phyloP scores from a whole-genome alignment of 2,888 invertebrate genomes.

The Tryphoninae sp. region DNA sequence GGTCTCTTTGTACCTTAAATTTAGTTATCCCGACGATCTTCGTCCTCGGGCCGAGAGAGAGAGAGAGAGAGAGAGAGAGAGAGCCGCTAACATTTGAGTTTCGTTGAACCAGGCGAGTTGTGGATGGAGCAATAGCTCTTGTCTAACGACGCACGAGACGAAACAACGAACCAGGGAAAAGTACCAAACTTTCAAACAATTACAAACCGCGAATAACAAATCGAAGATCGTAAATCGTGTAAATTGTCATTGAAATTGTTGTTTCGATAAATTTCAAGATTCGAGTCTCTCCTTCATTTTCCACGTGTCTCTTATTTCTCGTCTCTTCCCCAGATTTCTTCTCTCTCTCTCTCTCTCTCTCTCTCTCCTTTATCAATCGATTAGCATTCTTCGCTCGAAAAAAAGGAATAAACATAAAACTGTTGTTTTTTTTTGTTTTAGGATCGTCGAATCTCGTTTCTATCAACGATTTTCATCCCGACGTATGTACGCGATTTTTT shows the following conservation, averaged over 20 bases:
- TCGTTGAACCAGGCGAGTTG: constrained; percentile 3
- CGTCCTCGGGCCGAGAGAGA: constrained; percentile 60
- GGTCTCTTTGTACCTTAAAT: constrained; percentile 79
- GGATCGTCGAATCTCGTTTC: not conserved
- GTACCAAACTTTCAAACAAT: not conserved
- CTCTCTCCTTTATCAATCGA: not conserved
- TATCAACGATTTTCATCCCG: not conserved
- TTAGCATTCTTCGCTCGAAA: too few species aligned
- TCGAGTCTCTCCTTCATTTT: too few species aligned
- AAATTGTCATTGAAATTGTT: too few species aligned
- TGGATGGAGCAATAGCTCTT: not conserved
- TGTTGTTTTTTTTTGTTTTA: not conserved
- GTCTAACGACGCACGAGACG: constrained; percentile 37
- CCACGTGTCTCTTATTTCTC: not conserved
- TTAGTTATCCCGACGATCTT: constrained; percentile 76
- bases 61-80: constrained; percentile 36
- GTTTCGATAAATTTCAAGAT: too few species aligned
- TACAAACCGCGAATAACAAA: too few species aligned
- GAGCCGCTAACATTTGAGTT: constrained; percentile 61
- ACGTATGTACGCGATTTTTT: constrained; percentile 17
- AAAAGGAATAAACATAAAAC: not conserved
- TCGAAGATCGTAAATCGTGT: too few species aligned
- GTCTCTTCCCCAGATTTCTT: not conserved
- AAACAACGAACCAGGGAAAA: not conserved
- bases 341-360: not conserved